Conservation (phyloP, 2,113 vertebrate species). For the Tauraco erythrolophus region DNA sequence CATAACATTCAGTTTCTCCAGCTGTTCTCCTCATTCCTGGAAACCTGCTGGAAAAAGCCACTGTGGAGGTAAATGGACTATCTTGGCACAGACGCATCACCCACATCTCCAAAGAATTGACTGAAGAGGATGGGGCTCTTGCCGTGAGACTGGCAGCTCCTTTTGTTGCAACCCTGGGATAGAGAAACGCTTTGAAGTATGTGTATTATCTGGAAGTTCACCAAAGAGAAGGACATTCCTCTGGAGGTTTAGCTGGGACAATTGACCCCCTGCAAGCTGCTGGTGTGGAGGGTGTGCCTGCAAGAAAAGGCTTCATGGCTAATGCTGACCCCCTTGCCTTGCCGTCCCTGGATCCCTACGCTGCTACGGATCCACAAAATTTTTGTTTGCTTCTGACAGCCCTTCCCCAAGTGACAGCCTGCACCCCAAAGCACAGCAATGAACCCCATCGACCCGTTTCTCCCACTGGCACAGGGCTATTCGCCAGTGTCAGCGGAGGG, state of each 20-base stretch:
- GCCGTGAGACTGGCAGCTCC: background rate
- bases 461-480: background rate
- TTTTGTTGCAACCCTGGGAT: background rate
- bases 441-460: background rate
- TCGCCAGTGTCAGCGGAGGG: background rate
- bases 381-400: background rate
- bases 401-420: background rate
- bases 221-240: background rate
- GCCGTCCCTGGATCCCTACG: background rate
- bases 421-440: background rate
- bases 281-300: background rate
- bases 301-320: background rate
- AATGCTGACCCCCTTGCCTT: background rate
- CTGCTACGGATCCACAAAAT: background rate
- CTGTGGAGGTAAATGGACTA: constrained; percentile 13
- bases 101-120: constrained; percentile 8
- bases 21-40: constrained; percentile 70
- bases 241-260: background rate
- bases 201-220: background rate
- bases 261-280: background rate
- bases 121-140: background rate
- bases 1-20: constrained; percentile 72
- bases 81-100: background rate
- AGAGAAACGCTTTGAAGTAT: constrained; percentile 22
- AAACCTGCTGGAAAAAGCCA: constrained; percentile 65